Conservation (phyloP, 2,113 vertebrate species). For the Setophaga petechia region DNA sequence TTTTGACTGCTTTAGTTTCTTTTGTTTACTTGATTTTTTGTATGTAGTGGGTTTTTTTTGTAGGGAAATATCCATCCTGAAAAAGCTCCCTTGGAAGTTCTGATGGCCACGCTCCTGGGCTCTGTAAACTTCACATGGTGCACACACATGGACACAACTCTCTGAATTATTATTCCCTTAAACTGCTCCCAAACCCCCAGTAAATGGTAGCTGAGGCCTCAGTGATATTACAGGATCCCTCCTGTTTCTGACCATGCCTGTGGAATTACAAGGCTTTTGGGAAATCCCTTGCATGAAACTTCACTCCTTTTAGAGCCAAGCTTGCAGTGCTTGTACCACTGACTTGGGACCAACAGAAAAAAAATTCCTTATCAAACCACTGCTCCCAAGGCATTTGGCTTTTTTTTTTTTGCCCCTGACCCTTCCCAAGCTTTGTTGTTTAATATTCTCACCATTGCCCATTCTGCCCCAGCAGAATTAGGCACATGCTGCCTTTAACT, state of each 20-base stretch:
- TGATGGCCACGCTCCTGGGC: fast-evolving
- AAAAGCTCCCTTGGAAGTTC: not conserved
- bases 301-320: not conserved
- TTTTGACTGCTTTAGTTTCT: not conserved
- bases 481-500: not conserved
- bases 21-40: not conserved
- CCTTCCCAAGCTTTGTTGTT: not conserved
- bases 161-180: not conserved
- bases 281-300: not conserved
- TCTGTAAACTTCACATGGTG: not conserved
- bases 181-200: not conserved
- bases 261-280: not conserved
- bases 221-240: not conserved
- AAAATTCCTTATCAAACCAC: not conserved
- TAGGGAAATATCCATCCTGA: not conserved
- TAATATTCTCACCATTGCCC: not conserved
- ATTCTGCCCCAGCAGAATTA: not conserved
- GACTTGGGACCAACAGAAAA: not conserved
- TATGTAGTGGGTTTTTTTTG: not conserved
- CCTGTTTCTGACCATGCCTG: not conserved
- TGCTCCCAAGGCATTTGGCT: not conserved
- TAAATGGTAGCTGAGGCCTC: not conserved
- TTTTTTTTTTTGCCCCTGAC: not conserved
- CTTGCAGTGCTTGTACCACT: not conserved
- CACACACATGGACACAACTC: not conserved